A percentile compares a stretch with the other conserved stretches of the same genome.
These are phyloP conservation scores for Glaucopsyche alexis DNA, from an alignment of 2,888 invertebrate genomes.

Conservation along the genomic window DNA sequence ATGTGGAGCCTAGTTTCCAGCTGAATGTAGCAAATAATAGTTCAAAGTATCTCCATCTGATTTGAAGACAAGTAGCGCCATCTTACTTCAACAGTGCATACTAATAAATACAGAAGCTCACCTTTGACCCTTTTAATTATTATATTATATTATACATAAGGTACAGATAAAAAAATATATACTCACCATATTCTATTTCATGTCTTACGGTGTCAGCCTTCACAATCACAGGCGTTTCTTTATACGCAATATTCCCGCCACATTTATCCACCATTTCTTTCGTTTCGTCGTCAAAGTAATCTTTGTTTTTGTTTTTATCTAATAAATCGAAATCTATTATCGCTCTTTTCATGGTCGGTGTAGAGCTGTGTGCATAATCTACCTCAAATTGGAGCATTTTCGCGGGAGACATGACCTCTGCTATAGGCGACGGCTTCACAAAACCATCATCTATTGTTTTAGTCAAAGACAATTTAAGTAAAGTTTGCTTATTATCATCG, in stretches of 20 bases:
- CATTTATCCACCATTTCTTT: conserved; percentile 40
- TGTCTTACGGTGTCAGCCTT: conserved; percentile 65
- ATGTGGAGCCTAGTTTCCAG: neutral
- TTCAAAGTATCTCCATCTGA: no score
- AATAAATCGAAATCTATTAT: conserved; percentile 70
- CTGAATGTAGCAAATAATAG: neutral
- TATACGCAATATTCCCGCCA: conserved; percentile 44
- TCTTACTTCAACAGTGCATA: neutral
- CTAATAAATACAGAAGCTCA: neutral
- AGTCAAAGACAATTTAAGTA: conserved; percentile 57
- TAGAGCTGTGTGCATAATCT: conserved; percentile 55
- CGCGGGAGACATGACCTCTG: conserved; percentile 70
- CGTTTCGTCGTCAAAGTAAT: conserved; percentile 55
- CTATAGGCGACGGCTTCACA: conserved; percentile 64
- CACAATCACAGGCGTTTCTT: conserved; percentile 64
- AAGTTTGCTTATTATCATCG: conserved; percentile 40
- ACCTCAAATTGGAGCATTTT: conserved; percentile 71
- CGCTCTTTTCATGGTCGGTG: conserved; percentile 73
- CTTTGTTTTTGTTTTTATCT: conserved; percentile 60
- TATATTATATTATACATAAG: neutral
- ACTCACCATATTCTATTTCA: conserved; percentile 73
- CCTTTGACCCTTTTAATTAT: neutral
- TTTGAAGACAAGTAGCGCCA: neutral
- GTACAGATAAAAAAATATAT: conserved; percentile 19
- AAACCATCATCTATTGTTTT: conserved; percentile 62